Percentiles rank a stretch among this genome's conserved stretches.
phyloP scores from a whole-genome alignment of 1,140 invertebrate species.

The Caerostris darwini region DNA sequence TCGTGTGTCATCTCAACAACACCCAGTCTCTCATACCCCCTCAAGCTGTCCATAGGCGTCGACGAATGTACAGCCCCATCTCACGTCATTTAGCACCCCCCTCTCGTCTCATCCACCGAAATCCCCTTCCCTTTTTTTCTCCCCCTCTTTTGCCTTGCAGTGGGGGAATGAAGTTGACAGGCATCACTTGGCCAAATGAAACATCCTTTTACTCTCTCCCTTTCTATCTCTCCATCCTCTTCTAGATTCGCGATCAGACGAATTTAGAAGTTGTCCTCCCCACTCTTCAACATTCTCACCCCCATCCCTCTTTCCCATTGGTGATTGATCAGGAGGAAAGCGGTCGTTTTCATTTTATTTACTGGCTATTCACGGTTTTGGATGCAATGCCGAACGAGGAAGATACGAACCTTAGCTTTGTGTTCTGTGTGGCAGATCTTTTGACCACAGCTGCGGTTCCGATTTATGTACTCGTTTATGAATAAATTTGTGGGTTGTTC shows the following conservation, averaged over 20 bases:
- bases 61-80: neutral
- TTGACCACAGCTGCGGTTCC: too few relatives aligned
- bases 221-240: neutral
- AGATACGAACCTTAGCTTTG: neutral
- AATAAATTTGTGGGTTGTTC: too few relatives aligned
- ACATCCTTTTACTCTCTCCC: neutral
- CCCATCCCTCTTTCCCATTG: neutral
- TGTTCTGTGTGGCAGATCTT: neutral
- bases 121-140: neutral
- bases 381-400: neutral
- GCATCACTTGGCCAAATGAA: conserved; percentile 15
- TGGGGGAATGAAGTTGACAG: conserved; percentile 6
- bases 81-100: conserved; percentile 1
- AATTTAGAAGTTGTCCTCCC: neutral
- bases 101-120: neutral
- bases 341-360: neutral
- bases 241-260: neutral
- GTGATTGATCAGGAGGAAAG: neutral
- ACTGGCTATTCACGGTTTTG: neutral
- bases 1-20: neutral
- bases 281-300: neutral
- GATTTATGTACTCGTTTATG: too few relatives aligned
- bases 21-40: neutral
- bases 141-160: neutral
- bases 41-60: conserved; percentile 28